Conservation (phyloP, 2,888 invertebrate species). For the Agonopterix subpropinquella region DNA sequence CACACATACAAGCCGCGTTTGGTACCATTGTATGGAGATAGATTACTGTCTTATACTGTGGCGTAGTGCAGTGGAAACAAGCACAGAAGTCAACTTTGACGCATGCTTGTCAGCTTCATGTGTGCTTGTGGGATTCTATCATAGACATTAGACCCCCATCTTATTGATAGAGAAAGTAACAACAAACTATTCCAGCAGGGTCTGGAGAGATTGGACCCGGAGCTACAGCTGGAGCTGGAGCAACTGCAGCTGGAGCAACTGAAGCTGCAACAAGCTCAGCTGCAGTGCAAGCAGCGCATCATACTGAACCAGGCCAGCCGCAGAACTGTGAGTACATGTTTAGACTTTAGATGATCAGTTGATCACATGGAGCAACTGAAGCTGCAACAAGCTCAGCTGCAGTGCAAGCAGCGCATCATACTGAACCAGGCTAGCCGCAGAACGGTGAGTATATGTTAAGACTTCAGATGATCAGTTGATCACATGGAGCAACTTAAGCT, state of each 20-base stretch:
- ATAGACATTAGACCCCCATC: too few species aligned
- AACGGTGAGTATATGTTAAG: neutral
- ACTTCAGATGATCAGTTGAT: too few species aligned
- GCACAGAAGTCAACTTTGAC: too few species aligned
- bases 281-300: slow-evolving; percentile 42
- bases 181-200: slow-evolving; percentile 19
- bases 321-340: slow-evolving; percentile 8
- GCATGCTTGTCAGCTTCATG: too few species aligned
- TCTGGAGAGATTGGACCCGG: slow-evolving; percentile 30
- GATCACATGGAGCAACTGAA: slow-evolving; percentile 34
- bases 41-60: too few species aligned
- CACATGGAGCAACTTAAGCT: slow-evolving; percentile 39
- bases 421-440: slow-evolving; percentile 36
- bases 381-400: slow-evolving; percentile 42
- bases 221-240: slow-evolving; percentile 41
- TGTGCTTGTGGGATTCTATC: too few species aligned
- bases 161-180: too few species aligned
- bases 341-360: too few species aligned
- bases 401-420: slow-evolving; percentile 41
- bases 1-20: too few species aligned
- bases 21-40: too few species aligned
- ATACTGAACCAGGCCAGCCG: slow-evolving; percentile 36
- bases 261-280: slow-evolving; percentile 42
- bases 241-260: slow-evolving; percentile 42
- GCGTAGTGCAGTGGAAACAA: too few species aligned